phyloP scores from a whole-genome alignment of 37 sponge, comb jelly and placozoan species.

The Aphrocallistes beatrix region DNA sequence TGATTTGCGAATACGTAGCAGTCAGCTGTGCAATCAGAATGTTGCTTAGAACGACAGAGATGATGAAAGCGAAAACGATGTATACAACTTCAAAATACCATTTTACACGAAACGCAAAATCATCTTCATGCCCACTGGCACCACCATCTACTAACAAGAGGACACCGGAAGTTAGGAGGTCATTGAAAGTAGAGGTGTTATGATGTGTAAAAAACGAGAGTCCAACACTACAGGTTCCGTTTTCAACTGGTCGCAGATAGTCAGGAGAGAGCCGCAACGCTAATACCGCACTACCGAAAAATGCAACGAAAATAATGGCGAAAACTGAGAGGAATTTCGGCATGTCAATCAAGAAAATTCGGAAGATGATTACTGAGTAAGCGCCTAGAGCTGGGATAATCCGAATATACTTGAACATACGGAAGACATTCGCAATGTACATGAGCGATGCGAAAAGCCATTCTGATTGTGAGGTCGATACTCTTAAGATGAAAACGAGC shows the following conservation, averaged over 20 bases:
- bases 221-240: too few species aligned
- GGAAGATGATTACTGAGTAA: neutral
- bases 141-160: neutral
- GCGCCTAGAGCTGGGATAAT: neutral
- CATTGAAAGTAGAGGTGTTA: neutral
- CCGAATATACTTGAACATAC: neutral
- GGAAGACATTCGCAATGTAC: constrained; percentile 10
- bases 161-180: neutral
- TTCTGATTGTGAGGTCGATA: neutral
- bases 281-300: neutral
- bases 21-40: constrained; percentile 6
- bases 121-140: neutral
- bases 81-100: constrained; percentile 1
- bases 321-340: neutral
- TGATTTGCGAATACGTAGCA: neutral
- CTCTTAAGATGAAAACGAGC: neutral
- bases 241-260: too few species aligned
- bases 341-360: neutral
- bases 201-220: too few species aligned
- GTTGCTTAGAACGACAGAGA: neutral
- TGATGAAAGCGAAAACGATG: neutral
- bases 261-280: neutral
- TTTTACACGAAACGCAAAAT: neutral
- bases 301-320: neutral
- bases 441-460: neutral